Evolutionary conservation across 1,140 invertebrate genomes (phyloP).

Genomic region (Leptestheria dahalacensis): DNA sequence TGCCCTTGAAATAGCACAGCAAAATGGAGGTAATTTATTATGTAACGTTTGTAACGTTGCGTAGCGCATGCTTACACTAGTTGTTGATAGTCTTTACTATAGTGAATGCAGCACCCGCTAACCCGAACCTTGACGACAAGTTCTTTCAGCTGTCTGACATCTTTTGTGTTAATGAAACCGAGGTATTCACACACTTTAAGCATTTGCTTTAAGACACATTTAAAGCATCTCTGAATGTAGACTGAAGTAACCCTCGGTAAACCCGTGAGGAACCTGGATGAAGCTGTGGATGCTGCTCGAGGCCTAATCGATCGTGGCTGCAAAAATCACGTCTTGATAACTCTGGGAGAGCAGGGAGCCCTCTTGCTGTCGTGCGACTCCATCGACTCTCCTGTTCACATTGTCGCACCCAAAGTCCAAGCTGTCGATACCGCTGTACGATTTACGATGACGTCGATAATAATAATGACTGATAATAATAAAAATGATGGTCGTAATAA

Average conservation of each 20-base stretch:
- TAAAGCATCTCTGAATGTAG: conserved; percentile 28
- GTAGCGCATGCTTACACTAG: no score
- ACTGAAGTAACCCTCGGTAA: conserved; percentile 51
- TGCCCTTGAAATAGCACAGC: conserved; percentile 52
- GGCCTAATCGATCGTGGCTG: conserved; percentile 48
- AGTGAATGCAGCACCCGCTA: conserved; percentile 74
- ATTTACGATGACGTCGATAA: no score
- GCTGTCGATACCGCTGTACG: conserved; percentile 82
- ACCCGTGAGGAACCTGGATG: conserved; percentile 23
- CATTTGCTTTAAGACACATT: neutral
- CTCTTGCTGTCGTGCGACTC: conserved; percentile 41
- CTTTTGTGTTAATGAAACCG: conserved; percentile 82
- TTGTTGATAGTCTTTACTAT: conserved; percentile 54
- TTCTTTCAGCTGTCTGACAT: conserved; percentile 54
- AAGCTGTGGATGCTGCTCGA: conserved; percentile 38
- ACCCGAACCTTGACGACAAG: conserved; percentile 39
- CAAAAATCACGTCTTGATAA: conserved; percentile 57
- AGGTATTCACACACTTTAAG: conserved; percentile 37
- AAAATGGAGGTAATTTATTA: conserved; percentile 47
- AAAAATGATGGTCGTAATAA: no score
- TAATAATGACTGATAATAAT: neutral
- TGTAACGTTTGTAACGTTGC: no score
- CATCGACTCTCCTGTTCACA: conserved; percentile 40
- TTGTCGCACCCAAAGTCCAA: no score
- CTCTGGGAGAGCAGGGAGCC: conserved; percentile 57